Evolutionary conservation across 2,113 vertebrate genomes (phyloP), one percentile per base, ranked within the genome.

Genomic region (Oncorhynchus clarkii): DNA sequence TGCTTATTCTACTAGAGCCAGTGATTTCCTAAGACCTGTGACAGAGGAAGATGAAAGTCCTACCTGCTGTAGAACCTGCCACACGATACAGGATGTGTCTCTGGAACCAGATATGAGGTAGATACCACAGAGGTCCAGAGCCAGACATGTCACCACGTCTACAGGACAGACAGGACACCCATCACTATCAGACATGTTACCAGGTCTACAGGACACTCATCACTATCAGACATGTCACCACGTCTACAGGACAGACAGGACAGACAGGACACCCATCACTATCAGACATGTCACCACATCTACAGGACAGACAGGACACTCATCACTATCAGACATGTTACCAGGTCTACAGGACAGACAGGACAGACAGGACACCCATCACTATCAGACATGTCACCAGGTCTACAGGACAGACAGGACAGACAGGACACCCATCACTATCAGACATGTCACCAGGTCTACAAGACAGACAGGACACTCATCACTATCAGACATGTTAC

Each of bases 101-200:
- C 96, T 94, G 26, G 98, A 99, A 26, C 98, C 98, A 13, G 98
- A 99, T 86, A 99, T 98, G 94, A 99, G 97, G 95, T 99, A 96
- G 95, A 99, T 98, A 77, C 97, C 98, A 2, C 96, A 99, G 59
- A 97, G 94, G 87, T 99, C 98, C 78, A 99, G 92, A 0, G 97
- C 95, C 88, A 99, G 91, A 90, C 98, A 99, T 12, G 97, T 98
- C 45, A 99, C 95, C 22, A 99, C 83, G 3, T 99, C 98, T 99
- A 85, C 14, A 70, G 51, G 11, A 62, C 59, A 76, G 39, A 45
- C 39, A 11, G 39, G 39, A 45, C 39, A 45, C 39, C 1, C 39
- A 45, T 45, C 8, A 11, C 39, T 45, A 45, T 45, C 88, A 99
- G 91, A 90, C 98, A 99, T 13, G 97, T 98, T 39, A 99, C 95